phyloP scores from a whole-genome alignment of 2,113 vertebrate genomes.

The Spheniscus mendiculus region DNA sequence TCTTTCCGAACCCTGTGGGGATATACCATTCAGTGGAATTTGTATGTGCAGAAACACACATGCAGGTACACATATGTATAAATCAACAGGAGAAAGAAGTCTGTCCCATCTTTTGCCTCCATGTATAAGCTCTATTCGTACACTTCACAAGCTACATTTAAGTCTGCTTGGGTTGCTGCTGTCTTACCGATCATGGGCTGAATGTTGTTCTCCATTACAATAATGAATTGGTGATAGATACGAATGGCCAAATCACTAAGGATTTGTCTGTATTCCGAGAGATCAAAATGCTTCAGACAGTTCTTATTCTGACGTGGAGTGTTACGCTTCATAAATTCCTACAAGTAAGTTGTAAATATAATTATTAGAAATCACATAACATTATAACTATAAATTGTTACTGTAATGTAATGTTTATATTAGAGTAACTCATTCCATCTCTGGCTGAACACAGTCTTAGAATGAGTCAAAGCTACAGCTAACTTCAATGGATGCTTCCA shows the following conservation, averaged over 20 bases:
- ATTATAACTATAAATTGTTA: background rate
- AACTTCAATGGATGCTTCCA: background rate
- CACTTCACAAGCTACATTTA: background rate
- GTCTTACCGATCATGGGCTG: constrained; percentile 89
- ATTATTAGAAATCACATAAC: background rate
- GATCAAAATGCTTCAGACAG: constrained; percentile 93
- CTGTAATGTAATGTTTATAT: background rate
- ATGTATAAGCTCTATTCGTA: background rate
- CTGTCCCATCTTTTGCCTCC: background rate
- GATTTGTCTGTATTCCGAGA: constrained; percentile 93
- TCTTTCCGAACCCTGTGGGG: background rate
- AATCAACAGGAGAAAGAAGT: background rate
- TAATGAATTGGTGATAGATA: constrained; percentile 90
- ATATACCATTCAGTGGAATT: background rate
- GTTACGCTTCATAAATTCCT: constrained; percentile 92
- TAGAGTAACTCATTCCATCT: background rate
- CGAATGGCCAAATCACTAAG: constrained; percentile 93
- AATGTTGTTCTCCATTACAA: constrained; percentile 86
- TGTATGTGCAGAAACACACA: background rate
- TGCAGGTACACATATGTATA: background rate
- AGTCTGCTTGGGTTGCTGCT: background rate
- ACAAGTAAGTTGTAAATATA: constrained; percentile 5
- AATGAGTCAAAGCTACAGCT: background rate
- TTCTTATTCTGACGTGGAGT: constrained; percentile 89
- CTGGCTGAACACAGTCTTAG: background rate